Percentiles rank a stretch among this genome's conserved stretches.
Evolutionary conservation across 2,113 vertebrate species (phyloP).

Genomic region (Melanerpes formicivorus): DNA sequence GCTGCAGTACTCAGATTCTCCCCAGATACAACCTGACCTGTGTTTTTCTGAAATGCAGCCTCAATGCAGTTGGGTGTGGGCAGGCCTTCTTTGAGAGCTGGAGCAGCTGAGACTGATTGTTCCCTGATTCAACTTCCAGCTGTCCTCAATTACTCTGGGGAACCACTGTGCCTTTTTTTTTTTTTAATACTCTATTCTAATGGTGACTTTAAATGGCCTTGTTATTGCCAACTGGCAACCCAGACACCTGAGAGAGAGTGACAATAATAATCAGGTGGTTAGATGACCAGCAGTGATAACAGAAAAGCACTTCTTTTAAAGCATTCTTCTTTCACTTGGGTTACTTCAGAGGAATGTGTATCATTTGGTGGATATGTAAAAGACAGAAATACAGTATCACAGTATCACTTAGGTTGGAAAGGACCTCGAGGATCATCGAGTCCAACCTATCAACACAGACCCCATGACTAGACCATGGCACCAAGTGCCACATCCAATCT

Average conservation of each 20-base stretch:
- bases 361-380: background rate
- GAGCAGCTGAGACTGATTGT: accelerated
- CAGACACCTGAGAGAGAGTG: background rate
- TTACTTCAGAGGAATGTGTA: background rate
- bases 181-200: background rate
- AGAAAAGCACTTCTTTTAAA: background rate
- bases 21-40: background rate
- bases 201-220: background rate
- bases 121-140: background rate
- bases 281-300: background rate
- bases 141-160: background rate
- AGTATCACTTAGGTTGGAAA: no score
- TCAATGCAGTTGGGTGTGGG: background rate
- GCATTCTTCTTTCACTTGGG: background rate
- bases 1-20: background rate
- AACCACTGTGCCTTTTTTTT: background rate
- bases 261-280: background rate
- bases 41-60: background rate
- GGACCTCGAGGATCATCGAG: no score
- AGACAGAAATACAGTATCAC: background rate
- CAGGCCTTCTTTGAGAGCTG: background rate
- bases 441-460: no score
- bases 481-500: no score
- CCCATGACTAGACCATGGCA: no score
- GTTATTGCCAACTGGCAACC: background rate